Evolutionary conservation across 2,888 invertebrate species (phyloP).

Genomic region (Barypeithes pellucidus): DNA sequence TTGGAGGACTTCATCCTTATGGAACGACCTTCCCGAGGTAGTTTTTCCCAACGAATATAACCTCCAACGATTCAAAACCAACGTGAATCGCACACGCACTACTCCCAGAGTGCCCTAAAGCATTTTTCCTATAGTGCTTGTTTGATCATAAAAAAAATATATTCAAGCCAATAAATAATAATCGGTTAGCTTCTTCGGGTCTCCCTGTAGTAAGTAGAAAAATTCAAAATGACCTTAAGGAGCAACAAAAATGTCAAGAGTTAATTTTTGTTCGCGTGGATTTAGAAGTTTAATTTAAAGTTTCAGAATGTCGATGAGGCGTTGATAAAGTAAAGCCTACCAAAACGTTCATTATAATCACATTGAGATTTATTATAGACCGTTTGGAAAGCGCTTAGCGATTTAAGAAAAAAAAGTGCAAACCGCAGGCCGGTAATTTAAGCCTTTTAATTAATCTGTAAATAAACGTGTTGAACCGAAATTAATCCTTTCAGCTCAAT

Average conservation of each 20-base stretch:
- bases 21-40: no score
- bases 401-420: conserved; percentile 30
- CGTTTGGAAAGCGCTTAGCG: conserved; percentile 41
- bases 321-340: conserved; percentile 54
- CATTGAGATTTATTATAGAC: conserved; percentile 49
- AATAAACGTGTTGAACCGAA: conserved; percentile 12
- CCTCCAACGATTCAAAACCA: no score
- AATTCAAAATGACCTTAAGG: conserved; percentile 35
- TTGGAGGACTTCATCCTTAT: no score
- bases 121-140: no score
- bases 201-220: conserved; percentile 32
- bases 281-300: conserved; percentile 48
- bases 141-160: no score
- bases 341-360: conserved; percentile 51
- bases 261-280: conserved; percentile 47
- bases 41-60: no score
- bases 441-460: conserved; percentile 43
- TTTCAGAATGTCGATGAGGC: conserved; percentile 50
- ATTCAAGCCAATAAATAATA: no score
- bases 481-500: conserved; percentile 36
- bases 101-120: no score
- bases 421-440: conserved; percentile 27
- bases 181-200: neutral
- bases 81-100: no score
- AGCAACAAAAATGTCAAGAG: conserved; percentile 33